A percentile compares a stretch with the other conserved stretches of the same genome.
These are phyloP conservation scores for Eulithis prunata DNA, from an alignment of 2,888 invertebrate genomes.

Conservation along the genomic window DNA sequence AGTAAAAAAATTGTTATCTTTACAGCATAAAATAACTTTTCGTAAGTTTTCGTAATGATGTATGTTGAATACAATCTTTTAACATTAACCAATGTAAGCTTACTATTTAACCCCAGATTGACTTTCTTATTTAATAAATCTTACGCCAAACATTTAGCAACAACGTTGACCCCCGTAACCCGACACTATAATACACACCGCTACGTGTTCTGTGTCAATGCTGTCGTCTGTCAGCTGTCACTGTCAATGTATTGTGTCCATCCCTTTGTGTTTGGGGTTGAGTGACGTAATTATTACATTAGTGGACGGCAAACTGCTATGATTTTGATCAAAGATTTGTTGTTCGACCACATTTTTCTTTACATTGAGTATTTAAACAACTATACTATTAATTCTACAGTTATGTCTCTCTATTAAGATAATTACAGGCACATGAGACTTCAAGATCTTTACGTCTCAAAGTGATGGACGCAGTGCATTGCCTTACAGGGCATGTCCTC, in stretches of 20 bases:
- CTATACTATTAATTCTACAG: too few species aligned
- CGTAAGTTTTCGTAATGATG: too few species aligned
- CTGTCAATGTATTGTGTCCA: conserved; percentile 28
- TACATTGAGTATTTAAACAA: too few species aligned
- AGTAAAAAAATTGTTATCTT: too few species aligned
- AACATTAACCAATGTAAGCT: too few species aligned
- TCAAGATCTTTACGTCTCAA: too few species aligned
- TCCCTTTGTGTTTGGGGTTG: conserved; percentile 31
- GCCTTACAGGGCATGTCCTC: too few species aligned
- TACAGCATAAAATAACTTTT: too few species aligned
- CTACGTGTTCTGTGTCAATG: conserved; percentile 31
- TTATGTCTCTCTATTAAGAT: too few species aligned
- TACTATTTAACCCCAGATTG: background rate
- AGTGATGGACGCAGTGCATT: too few species aligned
- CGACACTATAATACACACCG: conserved; percentile 34
- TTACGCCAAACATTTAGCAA: background rate
- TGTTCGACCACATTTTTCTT: background rate
- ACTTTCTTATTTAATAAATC: background rate
- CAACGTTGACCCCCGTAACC: conserved; percentile 21
- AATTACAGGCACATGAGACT: too few species aligned
- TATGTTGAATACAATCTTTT: too few species aligned
- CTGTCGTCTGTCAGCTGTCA: conserved; percentile 21
- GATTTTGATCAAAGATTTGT: conserved; percentile 11
- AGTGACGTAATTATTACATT: conserved; percentile 34
- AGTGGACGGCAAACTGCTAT: conserved; percentile 19